A percentile compares a stretch with the other conserved stretches of the same genome.
Evolutionary conservation across 2,113 vertebrate species (phyloP).

Genomic region (Mastomys natalensis): DNA sequence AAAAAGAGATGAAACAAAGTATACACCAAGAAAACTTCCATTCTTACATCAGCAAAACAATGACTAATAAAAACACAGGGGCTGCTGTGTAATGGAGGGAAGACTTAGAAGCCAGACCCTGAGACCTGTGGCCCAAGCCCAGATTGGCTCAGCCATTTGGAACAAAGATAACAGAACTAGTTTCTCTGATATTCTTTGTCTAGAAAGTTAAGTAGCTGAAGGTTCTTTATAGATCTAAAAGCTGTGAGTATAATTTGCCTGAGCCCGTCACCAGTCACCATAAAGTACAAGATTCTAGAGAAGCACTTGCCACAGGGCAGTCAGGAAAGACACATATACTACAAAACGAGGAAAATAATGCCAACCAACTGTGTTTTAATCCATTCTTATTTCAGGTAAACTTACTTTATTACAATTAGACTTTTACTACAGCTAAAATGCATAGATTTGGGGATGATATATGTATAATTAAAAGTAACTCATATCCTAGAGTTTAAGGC

Average conservation of each 20-base stretch:
- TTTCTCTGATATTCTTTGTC: conserved; percentile 24
- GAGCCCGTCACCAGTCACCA: neutral
- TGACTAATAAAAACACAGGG: conserved; percentile 39
- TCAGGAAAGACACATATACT: too few relatives aligned
- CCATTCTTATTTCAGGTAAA: neutral
- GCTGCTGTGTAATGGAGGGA: neutral
- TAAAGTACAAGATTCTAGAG: neutral
- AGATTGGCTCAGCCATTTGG: conserved; percentile 13
- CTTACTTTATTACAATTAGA: neutral
- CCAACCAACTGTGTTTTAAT: neutral
- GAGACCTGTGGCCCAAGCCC: neutral
- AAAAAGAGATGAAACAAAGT: conserved; percentile 19
- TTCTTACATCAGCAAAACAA: conserved; percentile 54
- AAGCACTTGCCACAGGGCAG: too few relatives aligned
- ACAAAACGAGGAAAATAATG: neutral
- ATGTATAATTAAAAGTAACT: neutral
- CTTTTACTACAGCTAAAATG: neutral
- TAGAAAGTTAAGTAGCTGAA: neutral
- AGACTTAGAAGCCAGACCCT: neutral
- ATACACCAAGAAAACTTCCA: conserved; percentile 50
- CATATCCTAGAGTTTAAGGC: neutral
- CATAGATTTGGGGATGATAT: neutral
- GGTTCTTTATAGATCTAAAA: neutral
- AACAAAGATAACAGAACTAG: neutral
- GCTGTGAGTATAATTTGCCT: neutral